Percentiles rank a stretch among this genome's conserved stretches.
phyloP scores from a whole-genome alignment of 1,140 invertebrate species.

The Diachasmimorpha longicaudata region DNA sequence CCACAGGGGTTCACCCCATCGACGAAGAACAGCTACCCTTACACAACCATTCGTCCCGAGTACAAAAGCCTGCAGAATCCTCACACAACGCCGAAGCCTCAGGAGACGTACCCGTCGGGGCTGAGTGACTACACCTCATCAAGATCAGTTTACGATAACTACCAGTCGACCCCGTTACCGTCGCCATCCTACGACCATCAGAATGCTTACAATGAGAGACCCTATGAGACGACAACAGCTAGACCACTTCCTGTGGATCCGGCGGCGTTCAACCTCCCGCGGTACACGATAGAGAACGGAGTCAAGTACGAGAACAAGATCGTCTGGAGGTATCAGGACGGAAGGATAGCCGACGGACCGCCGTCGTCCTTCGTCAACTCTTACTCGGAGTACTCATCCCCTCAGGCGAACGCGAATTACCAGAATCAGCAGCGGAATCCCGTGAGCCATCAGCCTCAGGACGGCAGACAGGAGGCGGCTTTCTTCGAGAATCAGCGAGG shows the following conservation, averaged over 20 bases:
- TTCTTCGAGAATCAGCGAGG: not conserved
- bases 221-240: constrained; percentile 19
- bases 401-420: not conserved
- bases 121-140: constrained; percentile 28
- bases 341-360: constrained; percentile 49
- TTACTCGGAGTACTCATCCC: constrained; percentile 40
- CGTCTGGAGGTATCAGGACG: constrained; percentile 60
- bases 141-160: constrained; percentile 18
- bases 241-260: constrained; percentile 14
- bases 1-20: constrained; percentile 31
- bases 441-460: too few relatives aligned
- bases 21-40: constrained; percentile 2
- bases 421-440: not conserved
- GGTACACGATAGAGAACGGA: constrained; percentile 54
- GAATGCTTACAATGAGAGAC: not conserved
- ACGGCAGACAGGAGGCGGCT: not conserved
- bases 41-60: constrained; percentile 23
- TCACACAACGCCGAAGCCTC: constrained; percentile 26
- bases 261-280: constrained; percentile 36
- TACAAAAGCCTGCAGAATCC: constrained; percentile 20
- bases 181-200: constrained; percentile 22
- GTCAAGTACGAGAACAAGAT: constrained; percentile 58
- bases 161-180: constrained; percentile 23
- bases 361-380: constrained; percentile 49
- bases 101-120: not conserved